Evolutionary conservation across 1,140 invertebrate genomes (phyloP).

Genomic region (Listronotus bonariensis): DNA sequence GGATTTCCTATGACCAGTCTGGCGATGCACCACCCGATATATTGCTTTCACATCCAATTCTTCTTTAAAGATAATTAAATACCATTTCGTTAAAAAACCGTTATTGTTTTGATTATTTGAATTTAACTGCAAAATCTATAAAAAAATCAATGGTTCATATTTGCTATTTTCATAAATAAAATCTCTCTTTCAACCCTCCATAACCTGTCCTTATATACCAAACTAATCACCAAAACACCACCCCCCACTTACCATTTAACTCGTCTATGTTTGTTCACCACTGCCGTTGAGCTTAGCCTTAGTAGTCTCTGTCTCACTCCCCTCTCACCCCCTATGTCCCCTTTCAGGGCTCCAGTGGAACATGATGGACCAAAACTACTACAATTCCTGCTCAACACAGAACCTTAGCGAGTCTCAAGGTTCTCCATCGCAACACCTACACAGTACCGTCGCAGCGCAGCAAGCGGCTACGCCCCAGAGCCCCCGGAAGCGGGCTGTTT

Average conservation of each 20-base stretch:
- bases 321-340: conserved; percentile 26
- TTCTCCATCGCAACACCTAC: conserved; percentile 5
- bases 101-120: too few relatives aligned
- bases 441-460: neutral
- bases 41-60: too few relatives aligned
- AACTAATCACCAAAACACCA: neutral
- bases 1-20: too few relatives aligned
- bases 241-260: neutral
- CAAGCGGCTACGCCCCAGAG: conserved; percentile 1
- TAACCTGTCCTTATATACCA: neutral
- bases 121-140: too few relatives aligned
- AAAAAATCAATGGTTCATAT: too few relatives aligned
- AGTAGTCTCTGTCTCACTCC: conserved; percentile 20
- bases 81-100: too few relatives aligned
- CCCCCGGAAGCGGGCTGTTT: conserved; percentile 6
- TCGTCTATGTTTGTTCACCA: conserved; percentile 19
- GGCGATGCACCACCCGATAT: too few relatives aligned
- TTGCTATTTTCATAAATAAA: too few relatives aligned
- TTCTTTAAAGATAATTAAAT: too few relatives aligned
- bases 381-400: conserved; percentile 63
- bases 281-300: conserved; percentile 55
- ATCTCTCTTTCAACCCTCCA: too few relatives aligned
- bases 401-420: conserved; percentile 47
- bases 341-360: conserved; percentile 73
- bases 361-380: conserved; percentile 67